Base-by-base conservation (phyloP, 2,888 invertebrate species). In the Tortricodes alternella region DNA sequence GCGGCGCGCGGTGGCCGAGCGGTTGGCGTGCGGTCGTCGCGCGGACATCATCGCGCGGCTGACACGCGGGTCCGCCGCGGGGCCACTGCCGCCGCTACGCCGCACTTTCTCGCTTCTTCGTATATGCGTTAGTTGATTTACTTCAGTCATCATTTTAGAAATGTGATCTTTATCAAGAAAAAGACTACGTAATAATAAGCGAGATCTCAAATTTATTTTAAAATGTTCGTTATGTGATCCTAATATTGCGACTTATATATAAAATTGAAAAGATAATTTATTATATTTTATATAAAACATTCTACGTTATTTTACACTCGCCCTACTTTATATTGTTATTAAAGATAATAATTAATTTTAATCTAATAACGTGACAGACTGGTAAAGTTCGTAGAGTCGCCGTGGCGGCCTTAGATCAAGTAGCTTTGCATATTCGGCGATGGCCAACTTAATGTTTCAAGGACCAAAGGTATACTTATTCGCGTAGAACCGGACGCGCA, bases 361-460 rank as follows among this genome's bases (percentile, higher is more conserved):
- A 90, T 89, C 88, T 88, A 88, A 90, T 89, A 88, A 89, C 82
- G 86, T 87, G 86, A 89, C 90, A 89, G 90, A 89, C 90, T 90
- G 89, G 90, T 90, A 89, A 89, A 88, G 89, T 90, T 89, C 85
- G 89, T 89, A 90, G 89, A 87, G 89, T 89, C 89, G 89, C 89
- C 76, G 83, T 76, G 84, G 89, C 90, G 89, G 88, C 88, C 84
- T 85, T 90, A 89, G 89, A 85, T 87, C 89, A 83, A 72, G 89
- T 90, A 90, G 90, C 88, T 89, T 89, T 89, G 89, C 90, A 86
- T 89, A 89, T 84, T 88, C 89, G 89, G 90, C 89, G 83, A 85
- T 80, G 86, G 89, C 89, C 89, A 89, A 89, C 82, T 83, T 78
- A 87, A 88, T 80, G 83, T 85, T 85, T 86, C 88, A 89, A 87